These are phyloP conservation scores for Brachyhypopomus gauderio DNA, from an alignment of 2,113 vertebrate species.

Conservation along the genomic window DNA sequence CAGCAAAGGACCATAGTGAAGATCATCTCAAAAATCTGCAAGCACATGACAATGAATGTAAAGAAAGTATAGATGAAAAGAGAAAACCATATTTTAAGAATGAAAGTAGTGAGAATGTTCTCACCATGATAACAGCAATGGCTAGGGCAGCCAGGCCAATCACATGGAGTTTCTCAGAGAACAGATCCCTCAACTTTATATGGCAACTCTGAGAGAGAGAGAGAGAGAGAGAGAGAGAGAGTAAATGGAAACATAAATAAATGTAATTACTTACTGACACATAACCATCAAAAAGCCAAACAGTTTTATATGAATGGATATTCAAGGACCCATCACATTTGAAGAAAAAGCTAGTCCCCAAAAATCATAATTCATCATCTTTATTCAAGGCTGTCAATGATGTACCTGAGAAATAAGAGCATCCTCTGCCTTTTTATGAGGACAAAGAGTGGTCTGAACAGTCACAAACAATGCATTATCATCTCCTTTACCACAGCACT, in stretches of 20 bases:
- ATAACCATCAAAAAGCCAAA: too few species aligned
- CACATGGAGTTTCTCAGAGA: conserved; percentile 89
- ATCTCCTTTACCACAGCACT: conserved; percentile 83
- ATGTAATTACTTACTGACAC: too few species aligned
- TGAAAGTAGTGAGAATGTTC: conserved; percentile 46
- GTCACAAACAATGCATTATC: conserved; percentile 33
- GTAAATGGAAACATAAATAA: too few species aligned
- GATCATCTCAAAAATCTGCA: conserved; percentile 54
- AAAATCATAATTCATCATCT: not conserved
- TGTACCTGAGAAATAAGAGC: conserved; percentile 36
- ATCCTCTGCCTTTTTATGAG: not conserved
- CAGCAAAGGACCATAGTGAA: conserved; percentile 53
- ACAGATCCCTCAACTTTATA: conserved; percentile 82
- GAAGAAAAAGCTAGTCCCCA: not conserved
- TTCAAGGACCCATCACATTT: too few species aligned
- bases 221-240: too few species aligned
- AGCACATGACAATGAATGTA: not conserved
- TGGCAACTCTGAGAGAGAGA: conserved; percentile 76
- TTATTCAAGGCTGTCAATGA: not conserved
- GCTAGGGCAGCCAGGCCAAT: conserved; percentile 89
- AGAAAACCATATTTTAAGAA: not conserved
- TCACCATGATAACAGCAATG: conserved; percentile 94
- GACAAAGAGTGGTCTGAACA: conserved; percentile 24
- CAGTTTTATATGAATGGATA: too few species aligned
- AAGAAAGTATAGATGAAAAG: not conserved